phyloP scores from a whole-genome alignment of 1,140 invertebrate species.

The Drosophila mauritiana region DNA sequence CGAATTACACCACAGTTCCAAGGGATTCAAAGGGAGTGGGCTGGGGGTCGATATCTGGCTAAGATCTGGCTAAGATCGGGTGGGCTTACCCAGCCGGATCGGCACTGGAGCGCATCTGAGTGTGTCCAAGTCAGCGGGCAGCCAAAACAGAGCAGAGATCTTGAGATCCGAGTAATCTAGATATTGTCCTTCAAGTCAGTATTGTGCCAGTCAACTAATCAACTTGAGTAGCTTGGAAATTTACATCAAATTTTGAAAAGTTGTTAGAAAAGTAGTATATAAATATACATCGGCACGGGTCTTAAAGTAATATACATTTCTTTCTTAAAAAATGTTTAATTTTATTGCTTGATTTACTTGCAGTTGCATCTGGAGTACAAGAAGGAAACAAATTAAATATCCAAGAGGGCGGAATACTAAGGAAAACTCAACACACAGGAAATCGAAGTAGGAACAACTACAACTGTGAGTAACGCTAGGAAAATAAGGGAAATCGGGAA shows the following conservation, averaged over 20 bases:
- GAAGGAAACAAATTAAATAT: constrained; percentile 15
- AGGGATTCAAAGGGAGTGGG: not conserved
- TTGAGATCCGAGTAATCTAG: not conserved
- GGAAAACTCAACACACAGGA: constrained; percentile 18
- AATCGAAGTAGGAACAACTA: constrained; percentile 29
- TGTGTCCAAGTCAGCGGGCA: constrained; percentile 38
- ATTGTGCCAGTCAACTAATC: not conserved
- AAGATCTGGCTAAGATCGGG: constrained; percentile 8
- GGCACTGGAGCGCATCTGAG: constrained; percentile 36
- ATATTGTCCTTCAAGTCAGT: not conserved
- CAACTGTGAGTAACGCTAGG: constrained; percentile 18
- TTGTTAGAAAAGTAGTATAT: not conserved
- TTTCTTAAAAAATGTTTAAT: no score
- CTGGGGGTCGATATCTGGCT: not conserved
- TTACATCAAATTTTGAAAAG: not conserved
- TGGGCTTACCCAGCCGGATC: constrained; percentile 16
- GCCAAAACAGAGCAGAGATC: constrained; percentile 33
- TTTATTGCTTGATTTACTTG: constrained; percentile 1
- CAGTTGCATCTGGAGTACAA: constrained; percentile 16
- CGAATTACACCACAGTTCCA: constrained; percentile 2
- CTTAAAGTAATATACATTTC: no score
- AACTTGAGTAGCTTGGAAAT: not conserved
- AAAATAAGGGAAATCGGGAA: constrained; percentile 1
- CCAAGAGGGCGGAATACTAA: not conserved
- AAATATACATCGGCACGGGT: no score